Evolutionary conservation across 2,113 vertebrate genomes (phyloP).

Genomic region (Podarcis muralis): DNA sequence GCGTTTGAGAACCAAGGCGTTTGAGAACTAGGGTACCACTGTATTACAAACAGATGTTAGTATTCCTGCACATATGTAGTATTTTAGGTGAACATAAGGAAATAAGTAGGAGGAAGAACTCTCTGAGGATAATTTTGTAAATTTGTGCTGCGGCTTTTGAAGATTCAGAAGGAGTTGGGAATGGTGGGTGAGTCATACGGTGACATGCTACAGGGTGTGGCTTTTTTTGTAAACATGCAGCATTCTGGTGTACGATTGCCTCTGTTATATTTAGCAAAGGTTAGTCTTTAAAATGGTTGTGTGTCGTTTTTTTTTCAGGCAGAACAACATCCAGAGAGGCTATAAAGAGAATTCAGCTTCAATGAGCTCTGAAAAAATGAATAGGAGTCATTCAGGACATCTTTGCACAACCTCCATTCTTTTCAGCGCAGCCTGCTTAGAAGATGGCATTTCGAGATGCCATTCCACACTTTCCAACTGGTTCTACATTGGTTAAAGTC

Average conservation of each 20-base stretch:
- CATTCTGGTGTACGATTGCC: not conserved
- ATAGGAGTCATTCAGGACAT: not conserved
- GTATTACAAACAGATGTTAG: not conserved
- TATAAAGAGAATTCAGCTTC: not conserved
- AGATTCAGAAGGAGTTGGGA: not conserved
- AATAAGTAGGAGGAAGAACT: not conserved
- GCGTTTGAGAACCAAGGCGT: too few relatives aligned
- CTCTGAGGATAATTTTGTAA: not conserved
- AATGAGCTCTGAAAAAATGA: not conserved
- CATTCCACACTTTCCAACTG: not conserved
- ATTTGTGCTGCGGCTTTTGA: slow-evolving; percentile 4
- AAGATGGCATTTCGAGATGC: not conserved
- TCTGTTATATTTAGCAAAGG: not conserved
- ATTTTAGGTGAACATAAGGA: not conserved
- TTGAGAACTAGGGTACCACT: too few relatives aligned
- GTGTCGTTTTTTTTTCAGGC: not conserved
- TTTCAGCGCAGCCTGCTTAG: too few relatives aligned
- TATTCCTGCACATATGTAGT: rapidly evolving
- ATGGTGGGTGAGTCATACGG: not conserved
- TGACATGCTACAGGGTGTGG: not conserved
- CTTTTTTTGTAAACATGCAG: not conserved
- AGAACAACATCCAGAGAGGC: not conserved
- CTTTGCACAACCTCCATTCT: not conserved
- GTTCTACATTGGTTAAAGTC: slow-evolving; percentile 16
- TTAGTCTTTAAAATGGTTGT: not conserved